A percentile compares a stretch with the other conserved stretches of the same genome.
phyloP scores from a whole-genome alignment of 2,113 vertebrate species.

The Atherinomorus stipes region DNA sequence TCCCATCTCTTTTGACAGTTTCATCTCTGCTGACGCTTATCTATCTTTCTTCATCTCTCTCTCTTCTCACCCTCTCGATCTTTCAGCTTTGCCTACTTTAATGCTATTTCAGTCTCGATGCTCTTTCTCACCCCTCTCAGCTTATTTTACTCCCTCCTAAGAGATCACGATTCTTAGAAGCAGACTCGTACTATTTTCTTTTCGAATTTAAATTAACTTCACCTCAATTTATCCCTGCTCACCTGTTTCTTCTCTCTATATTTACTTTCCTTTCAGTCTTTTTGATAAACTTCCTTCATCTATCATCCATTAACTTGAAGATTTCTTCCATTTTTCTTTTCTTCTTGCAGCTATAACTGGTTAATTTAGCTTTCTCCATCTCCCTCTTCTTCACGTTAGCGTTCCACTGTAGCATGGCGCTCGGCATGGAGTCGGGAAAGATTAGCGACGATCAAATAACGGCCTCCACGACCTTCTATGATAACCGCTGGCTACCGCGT shows the following conservation, averaged over 20 bases:
- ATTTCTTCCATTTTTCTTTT: not conserved
- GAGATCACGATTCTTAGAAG: slow-evolving; percentile 40
- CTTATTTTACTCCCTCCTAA: slow-evolving; percentile 44
- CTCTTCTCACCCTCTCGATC: slow-evolving; percentile 55
- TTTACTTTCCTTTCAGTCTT: not conserved
- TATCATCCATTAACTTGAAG: not conserved
- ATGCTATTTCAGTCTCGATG: slow-evolving; percentile 58
- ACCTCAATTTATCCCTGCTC: slow-evolving; percentile 57
- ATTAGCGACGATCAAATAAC: slow-evolving; percentile 95
- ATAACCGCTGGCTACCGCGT: slow-evolving; percentile 91
- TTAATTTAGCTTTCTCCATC: not conserved
- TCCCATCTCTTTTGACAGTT: slow-evolving; percentile 32
- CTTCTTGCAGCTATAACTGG: not conserved
- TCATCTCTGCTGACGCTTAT: slow-evolving; percentile 42
- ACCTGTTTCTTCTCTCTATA: too few species aligned
- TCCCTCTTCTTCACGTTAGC: slow-evolving; percentile 70
- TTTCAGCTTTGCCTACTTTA: slow-evolving; percentile 41
- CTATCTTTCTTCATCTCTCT: slow-evolving; percentile 45
- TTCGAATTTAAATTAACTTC: slow-evolving; percentile 66
- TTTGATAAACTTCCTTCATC: not conserved
- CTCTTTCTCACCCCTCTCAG: slow-evolving; percentile 26
- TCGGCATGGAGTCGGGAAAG: slow-evolving; percentile 96
- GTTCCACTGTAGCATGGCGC: slow-evolving; percentile 91
- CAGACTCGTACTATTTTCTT: slow-evolving; percentile 49
- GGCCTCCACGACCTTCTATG: slow-evolving; percentile 91